Conservation (phyloP, 2,797 vertebrate genomes). For the Craterocephalus amniculus region DNA sequence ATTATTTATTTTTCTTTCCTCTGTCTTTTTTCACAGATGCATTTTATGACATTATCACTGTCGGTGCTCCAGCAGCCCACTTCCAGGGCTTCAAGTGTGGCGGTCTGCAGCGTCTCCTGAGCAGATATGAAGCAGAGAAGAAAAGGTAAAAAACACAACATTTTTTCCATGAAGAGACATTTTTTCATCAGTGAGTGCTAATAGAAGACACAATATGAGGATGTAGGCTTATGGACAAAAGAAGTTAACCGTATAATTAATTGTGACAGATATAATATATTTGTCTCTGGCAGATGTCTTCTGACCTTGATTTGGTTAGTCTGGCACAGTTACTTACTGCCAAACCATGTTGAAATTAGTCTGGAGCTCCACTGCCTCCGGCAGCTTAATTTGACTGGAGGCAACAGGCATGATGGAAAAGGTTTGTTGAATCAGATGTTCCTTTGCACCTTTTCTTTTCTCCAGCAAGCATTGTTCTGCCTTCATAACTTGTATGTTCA, state of each 20-base stretch:
- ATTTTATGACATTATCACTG: slow-evolving; percentile 93
- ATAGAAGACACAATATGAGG: slow-evolving; percentile 35
- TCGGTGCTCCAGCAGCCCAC: slow-evolving; percentile 95
- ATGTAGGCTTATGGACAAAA: slow-evolving; percentile 47
- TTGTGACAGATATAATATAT: slow-evolving; percentile 59
- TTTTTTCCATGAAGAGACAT: slow-evolving; percentile 3
- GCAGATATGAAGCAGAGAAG: slow-evolving; percentile 93
- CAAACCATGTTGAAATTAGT: slow-evolving; percentile 47
- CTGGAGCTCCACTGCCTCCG: slow-evolving; percentile 40
- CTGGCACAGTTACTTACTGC: slow-evolving; percentile 48
- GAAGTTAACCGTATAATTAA: slow-evolving; percentile 55
- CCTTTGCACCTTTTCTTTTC: slow-evolving; percentile 41
- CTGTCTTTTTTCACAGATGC: slow-evolving; percentile 81
- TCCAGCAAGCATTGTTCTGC: slow-evolving; percentile 26
- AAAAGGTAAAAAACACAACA: slow-evolving; percentile 86
- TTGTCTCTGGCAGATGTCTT: slow-evolving; percentile 32
- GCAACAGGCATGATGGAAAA: slow-evolving; percentile 58
- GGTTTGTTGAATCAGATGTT: slow-evolving; percentile 54
- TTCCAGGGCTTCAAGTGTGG: slow-evolving; percentile 97
- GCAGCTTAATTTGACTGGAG: slow-evolving; percentile 67
- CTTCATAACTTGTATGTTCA: slow-evolving; percentile 27
- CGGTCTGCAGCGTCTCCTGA: slow-evolving; percentile 92
- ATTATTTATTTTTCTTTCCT: background rate
- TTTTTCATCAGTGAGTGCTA: slow-evolving; percentile 14
- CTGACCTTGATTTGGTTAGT: slow-evolving; percentile 51